phyloP scores from a whole-genome alignment of 30 jellyfish, hydroid and myxozoan genomes.

The Nemopilema nomurai region DNA sequence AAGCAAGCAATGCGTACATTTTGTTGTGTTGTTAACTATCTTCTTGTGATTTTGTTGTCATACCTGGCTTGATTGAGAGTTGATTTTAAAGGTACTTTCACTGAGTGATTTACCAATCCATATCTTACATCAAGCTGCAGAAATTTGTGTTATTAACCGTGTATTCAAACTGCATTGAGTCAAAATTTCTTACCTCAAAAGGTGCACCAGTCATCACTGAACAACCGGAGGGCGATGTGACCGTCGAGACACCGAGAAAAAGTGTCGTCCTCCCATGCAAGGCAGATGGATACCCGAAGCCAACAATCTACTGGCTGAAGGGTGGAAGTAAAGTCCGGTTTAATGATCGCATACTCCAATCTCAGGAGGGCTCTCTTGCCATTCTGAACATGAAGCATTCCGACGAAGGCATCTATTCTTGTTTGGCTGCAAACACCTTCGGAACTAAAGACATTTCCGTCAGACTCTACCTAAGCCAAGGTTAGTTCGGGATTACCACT shows the following conservation, averaged over 20 bases:
- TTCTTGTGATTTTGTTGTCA: no score
- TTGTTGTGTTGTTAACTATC: no score
- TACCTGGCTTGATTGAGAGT: no score
- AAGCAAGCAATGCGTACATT: no score
- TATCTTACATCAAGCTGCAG: no score
- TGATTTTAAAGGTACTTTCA: no score
- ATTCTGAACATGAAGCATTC: slow-evolving; percentile 50
- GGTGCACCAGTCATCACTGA: slow-evolving; percentile 50
- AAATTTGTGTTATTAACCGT: no score
- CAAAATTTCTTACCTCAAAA: no score
- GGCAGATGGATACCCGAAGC: slow-evolving; percentile 63
- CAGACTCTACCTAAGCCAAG: slow-evolving; percentile 60
- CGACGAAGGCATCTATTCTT: slow-evolving; percentile 59
- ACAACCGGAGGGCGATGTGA: slow-evolving; percentile 39
- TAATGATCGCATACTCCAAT: slow-evolving; percentile 5
- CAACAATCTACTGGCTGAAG: slow-evolving; percentile 46
- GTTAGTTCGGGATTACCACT: slow-evolving; percentile 3
- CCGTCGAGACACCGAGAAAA: slow-evolving; percentile 36
- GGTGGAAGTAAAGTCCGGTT: slow-evolving; percentile 12
- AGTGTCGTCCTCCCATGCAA: slow-evolving; percentile 61
- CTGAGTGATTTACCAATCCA: no score
- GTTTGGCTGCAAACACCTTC: slow-evolving; percentile 49
- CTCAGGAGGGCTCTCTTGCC: slow-evolving; percentile 45
- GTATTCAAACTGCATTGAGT: no score
- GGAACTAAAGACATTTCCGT: slow-evolving; percentile 31